These are phyloP conservation scores for Aromia moschata DNA, from an alignment of 2,888 invertebrate genomes.

Conservation along the genomic window DNA sequence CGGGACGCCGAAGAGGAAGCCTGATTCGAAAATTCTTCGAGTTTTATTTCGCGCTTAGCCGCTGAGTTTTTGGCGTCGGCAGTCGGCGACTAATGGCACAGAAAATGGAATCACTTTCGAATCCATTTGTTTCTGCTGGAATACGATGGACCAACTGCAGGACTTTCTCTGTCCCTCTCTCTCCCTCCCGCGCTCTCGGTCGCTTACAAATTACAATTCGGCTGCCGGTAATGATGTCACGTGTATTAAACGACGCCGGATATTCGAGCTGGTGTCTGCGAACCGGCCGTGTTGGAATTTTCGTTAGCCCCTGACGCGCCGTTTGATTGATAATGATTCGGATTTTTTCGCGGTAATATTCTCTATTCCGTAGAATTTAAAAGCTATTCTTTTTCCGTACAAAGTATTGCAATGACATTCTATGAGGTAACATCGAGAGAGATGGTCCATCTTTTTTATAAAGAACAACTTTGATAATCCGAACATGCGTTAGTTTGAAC, in stretches of 20 bases:
- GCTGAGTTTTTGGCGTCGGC: conserved; percentile 10
- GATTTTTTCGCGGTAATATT: too few species aligned
- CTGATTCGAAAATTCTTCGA: conserved; percentile 26
- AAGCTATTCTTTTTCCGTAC: too few species aligned
- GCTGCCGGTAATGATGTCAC: conserved; percentile 3
- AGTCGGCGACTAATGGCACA: conserved; percentile 55
- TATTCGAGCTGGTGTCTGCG: not conserved
- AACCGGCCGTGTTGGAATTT: conserved; percentile 8
- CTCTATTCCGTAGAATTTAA: too few species aligned
- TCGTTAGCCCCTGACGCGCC: not conserved
- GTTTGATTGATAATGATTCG: too few species aligned
- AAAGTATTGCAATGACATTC: too few species aligned
- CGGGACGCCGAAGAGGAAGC: conserved; percentile 4
- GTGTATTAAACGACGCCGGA: not conserved
- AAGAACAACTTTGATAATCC: too few species aligned
- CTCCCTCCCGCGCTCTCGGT: too few species aligned
- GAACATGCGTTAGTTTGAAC: too few species aligned
- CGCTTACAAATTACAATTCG: conserved; percentile 11
- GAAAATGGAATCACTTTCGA: conserved; percentile 58
- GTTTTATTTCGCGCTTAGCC: conserved; percentile 23
- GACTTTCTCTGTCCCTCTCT: too few species aligned
- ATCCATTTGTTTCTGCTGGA: conserved; percentile 54
- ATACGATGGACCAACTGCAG: conserved; percentile 43
- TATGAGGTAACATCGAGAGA: too few species aligned
- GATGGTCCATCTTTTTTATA: too few species aligned